Conservation (phyloP, 2,797 vertebrate species). For the Melanotaenia maccullochi region DNA sequence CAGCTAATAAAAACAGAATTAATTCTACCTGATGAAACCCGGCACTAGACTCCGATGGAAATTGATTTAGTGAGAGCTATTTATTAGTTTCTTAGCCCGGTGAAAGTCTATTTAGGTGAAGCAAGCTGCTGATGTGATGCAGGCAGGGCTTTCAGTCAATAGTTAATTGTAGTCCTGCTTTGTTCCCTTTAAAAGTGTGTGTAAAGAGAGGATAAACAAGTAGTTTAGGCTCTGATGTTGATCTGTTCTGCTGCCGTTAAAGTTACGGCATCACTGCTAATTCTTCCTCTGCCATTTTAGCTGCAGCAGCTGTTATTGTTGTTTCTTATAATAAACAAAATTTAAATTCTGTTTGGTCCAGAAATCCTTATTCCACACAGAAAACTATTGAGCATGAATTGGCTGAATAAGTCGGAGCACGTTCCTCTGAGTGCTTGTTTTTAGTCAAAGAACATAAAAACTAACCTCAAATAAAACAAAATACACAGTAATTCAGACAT, state of each 20-base stretch:
- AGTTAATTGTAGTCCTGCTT: not conserved
- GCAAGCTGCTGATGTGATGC: conserved; percentile 3
- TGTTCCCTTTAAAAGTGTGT: not conserved
- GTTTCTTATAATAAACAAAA: not conserved
- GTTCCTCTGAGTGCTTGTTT: not conserved
- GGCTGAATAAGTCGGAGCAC: not conserved
- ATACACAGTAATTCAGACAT: not conserved
- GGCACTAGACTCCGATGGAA: conserved; percentile 6
- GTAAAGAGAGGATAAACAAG: not conserved
- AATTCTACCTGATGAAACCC: not conserved
- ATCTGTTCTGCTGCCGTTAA: not conserved
- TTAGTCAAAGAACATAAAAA: not conserved
- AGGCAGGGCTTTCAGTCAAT: conserved; percentile 11
- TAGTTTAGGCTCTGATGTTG: not conserved
- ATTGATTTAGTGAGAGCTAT: not conserved
- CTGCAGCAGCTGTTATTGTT: not conserved
- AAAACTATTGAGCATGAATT: not conserved
- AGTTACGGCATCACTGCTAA: not conserved
- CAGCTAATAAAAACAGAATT: not conserved
- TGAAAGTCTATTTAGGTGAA: conserved; percentile 14
- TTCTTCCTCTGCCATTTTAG: not conserved
- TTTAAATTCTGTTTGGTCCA: not conserved
- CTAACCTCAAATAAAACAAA: not conserved
- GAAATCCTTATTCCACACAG: not conserved
- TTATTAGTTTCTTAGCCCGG: conserved; percentile 9